phyloP scores from a whole-genome alignment of 2,888 invertebrate species.

The Lepidochrysops patricia region DNA sequence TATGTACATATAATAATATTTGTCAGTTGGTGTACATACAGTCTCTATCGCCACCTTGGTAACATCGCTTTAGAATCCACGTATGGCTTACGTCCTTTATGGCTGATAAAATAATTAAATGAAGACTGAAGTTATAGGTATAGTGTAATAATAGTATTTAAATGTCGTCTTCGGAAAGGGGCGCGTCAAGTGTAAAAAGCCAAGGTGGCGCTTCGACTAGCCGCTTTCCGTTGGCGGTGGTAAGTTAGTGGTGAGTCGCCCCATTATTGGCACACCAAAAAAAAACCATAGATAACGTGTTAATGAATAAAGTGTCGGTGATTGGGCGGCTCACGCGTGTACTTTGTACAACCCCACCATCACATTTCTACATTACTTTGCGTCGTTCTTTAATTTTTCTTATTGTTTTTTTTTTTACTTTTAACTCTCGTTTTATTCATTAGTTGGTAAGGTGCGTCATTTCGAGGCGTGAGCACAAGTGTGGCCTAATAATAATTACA shows the following conservation, averaged over 20 bases:
- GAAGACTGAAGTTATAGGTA: slow-evolving; percentile 71
- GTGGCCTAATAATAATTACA: not conserved
- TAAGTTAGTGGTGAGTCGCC: slow-evolving; percentile 16
- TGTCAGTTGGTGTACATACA: slow-evolving; percentile 16
- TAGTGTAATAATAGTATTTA: slow-evolving; percentile 64
- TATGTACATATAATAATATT: not conserved
- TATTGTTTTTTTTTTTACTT: not conserved
- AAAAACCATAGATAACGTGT: not conserved
- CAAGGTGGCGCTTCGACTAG: slow-evolving; percentile 22
- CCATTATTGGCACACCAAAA: not conserved
- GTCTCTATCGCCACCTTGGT: slow-evolving; percentile 21
- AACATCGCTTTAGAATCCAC: slow-evolving; percentile 23
- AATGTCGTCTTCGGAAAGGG: slow-evolving; percentile 41
- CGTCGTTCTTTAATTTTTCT: not conserved
- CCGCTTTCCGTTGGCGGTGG: slow-evolving; percentile 22
- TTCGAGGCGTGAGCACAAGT: not conserved
- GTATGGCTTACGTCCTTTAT: slow-evolving; percentile 41
- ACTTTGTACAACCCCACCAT: slow-evolving; percentile 11
- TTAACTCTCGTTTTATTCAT: not conserved
- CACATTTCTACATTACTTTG: slow-evolving; percentile 6
- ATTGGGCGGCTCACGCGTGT: not conserved
- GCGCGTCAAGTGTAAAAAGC: slow-evolving; percentile 21
- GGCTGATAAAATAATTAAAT: slow-evolving; percentile 65
- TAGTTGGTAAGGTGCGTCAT: slow-evolving; percentile 1
- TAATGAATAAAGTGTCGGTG: not conserved